Conservation (phyloP, 2,888 invertebrate species). For the Dryomyza anilis region DNA sequence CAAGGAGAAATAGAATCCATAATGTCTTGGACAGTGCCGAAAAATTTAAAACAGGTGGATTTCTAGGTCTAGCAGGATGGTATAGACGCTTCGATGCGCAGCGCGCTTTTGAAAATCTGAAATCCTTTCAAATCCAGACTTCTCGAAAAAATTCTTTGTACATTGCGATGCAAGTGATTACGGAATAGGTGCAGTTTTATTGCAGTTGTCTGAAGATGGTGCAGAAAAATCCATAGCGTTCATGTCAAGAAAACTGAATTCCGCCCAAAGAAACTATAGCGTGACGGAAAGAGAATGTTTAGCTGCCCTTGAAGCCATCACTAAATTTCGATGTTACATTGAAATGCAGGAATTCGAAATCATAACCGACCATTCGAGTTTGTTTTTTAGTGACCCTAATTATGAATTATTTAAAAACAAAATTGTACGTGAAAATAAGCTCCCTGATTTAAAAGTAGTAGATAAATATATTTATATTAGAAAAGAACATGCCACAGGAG, state of each 20-base stretch:
- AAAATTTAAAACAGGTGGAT: slow-evolving; percentile 3
- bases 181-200: background rate
- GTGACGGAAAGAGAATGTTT: slow-evolving; percentile 24
- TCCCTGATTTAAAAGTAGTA: too few species aligned
- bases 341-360: background rate
- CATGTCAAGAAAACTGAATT: too few species aligned
- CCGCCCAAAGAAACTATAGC: slow-evolving; percentile 22
- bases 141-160: too few species aligned
- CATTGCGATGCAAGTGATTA: too few species aligned
- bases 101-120: too few species aligned
- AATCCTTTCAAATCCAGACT: background rate
- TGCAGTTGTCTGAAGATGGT: background rate
- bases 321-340: slow-evolving; percentile 21
- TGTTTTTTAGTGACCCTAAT: background rate
- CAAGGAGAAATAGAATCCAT: background rate
- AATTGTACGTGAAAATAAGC: background rate
- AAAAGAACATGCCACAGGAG: background rate
- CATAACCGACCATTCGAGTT: background rate
- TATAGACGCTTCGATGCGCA: background rate
- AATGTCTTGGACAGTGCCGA: background rate
- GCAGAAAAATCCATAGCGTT: background rate
- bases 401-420: background rate
- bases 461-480: background rate
- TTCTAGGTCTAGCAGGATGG: background rate
- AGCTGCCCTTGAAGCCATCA: slow-evolving; percentile 19